Evolutionary conservation across 2,888 invertebrate genomes (phyloP), one percentile per base, ranked within the genome.

Genomic region (Agonopterix arenella): DNA sequence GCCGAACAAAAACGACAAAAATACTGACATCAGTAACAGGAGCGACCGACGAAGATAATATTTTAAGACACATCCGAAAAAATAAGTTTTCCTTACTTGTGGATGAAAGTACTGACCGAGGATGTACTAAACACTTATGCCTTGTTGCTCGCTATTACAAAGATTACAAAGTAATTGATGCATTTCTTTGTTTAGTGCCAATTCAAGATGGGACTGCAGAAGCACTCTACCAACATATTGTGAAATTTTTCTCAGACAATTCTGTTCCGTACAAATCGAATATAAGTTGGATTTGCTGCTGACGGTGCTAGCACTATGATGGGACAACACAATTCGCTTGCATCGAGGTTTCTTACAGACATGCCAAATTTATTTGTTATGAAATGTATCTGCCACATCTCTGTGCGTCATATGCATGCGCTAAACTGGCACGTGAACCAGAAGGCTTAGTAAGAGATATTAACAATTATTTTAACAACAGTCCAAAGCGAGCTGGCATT

Each of bases 341-440:
- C 54, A 38, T 54, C 43, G 13, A 50, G 52, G 45, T 48, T 60
- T 47, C 11, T 50, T 49, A 36, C 38, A 49, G 51, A 55, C 44
- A 55, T 52, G 36, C 54, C 57, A 11, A 41, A 57, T 52, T 40
- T 62, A 8, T 59, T 53, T 51, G 44, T 57, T 41, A 45, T 64
- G 42, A 61, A 64, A 52, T 64, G 61, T 45, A 57, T 59, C 37
- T 63, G 61, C 44, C 63, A 60, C 45, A 60, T 59, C n/a, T 57
- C 60, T 45, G 47, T 52, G n/a, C n/a, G n/a, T n/a, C n/a, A n/a
- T n/a, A n/a, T n/a, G n/a, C n/a, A n/a, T n/a, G n/a, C n/a, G n/a
- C n/a, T n/a, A n/a, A n/a, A n/a, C n/a, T n/a, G n/a, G n/a, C 57
- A 18, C 47, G 52, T 9, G 49, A 49, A 49, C 44, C 48, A 37